Evolutionary conservation across 2,888 invertebrate species (phyloP).

Genomic region (Brachylomia viminalis): DNA sequence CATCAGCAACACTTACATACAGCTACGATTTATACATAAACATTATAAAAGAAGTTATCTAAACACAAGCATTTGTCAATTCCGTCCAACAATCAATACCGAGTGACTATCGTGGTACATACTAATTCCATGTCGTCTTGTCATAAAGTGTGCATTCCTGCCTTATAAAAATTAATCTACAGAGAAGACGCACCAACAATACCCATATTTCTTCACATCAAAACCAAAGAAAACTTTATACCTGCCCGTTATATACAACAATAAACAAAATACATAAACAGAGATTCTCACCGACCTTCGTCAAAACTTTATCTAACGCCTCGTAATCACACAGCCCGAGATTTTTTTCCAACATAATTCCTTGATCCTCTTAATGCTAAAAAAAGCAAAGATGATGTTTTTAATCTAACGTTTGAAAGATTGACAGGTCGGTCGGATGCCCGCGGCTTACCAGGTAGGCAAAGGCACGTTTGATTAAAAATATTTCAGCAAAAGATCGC

Average conservation of each 20-base stretch:
- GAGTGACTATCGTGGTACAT: too few species aligned
- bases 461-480: constrained; percentile 85
- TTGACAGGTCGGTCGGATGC: constrained; percentile 89
- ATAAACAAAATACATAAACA: constrained; percentile 73
- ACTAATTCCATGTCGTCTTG: too few species aligned
- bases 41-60: neutral
- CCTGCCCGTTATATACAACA: constrained; percentile 64
- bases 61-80: neutral
- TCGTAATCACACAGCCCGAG: constrained; percentile 85
- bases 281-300: constrained; percentile 85
- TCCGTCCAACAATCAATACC: neutral
- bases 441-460: constrained; percentile 82
- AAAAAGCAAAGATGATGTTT: constrained; percentile 88
- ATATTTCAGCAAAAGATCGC: constrained; percentile 87
- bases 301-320: constrained; percentile 89
- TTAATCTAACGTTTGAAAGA: constrained; percentile 90
- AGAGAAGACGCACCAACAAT: constrained; percentile 17
- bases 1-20: too few species aligned
- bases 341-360: constrained; percentile 81
- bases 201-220: constrained; percentile 28
- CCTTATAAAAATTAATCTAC: constrained; percentile 29
- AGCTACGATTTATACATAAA: neutral
- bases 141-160: neutral
- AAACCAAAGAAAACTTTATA: constrained; percentile 48
- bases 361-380: constrained; percentile 88